Evolutionary conservation across 1,140 invertebrate genomes (phyloP).

Genomic region (Drosophila yakuba): DNA sequence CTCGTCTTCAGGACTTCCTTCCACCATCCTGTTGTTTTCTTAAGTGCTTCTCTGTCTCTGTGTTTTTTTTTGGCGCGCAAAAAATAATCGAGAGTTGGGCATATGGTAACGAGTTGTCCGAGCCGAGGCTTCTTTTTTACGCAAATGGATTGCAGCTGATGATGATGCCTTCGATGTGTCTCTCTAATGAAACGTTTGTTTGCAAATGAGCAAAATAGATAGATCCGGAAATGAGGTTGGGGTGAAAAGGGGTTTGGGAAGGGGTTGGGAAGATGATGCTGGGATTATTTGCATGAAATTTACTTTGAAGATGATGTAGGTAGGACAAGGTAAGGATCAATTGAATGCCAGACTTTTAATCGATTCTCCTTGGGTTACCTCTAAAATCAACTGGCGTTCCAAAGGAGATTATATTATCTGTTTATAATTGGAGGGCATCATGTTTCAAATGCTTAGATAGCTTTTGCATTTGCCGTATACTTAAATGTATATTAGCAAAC

Average conservation of each 20-base stretch:
- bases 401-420: not conserved
- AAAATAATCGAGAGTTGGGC: conserved; percentile 51
- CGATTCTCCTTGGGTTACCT: conserved; percentile 24
- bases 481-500: too few species aligned
- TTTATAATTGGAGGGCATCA: not conserved
- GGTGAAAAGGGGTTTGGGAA: not conserved
- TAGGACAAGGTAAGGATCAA: conserved; percentile 23
- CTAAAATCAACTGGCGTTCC: not conserved
- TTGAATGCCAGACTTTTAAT: conserved; percentile 29
- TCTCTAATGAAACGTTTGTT: conserved; percentile 67
- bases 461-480: too few species aligned
- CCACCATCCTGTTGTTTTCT: conserved; percentile 12
- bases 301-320: conserved; percentile 39
- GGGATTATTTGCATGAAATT: conserved; percentile 51
- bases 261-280: conserved; percentile 13
- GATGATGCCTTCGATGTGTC: conserved; percentile 46
- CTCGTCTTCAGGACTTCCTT: conserved; percentile 13
- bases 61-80: conserved; percentile 71
- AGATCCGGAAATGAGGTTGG: conserved; percentile 8
- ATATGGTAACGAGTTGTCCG: conserved; percentile 79
- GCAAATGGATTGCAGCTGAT: conserved; percentile 35
- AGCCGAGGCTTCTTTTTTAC: conserved; percentile 53
- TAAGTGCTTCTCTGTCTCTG: conserved; percentile 7
- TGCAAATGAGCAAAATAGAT: conserved; percentile 45
- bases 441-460: not conserved